Evolutionary conservation across 2,797 vertebrate species (phyloP).

Genomic region (Sebastolobus altivelis): DNA sequence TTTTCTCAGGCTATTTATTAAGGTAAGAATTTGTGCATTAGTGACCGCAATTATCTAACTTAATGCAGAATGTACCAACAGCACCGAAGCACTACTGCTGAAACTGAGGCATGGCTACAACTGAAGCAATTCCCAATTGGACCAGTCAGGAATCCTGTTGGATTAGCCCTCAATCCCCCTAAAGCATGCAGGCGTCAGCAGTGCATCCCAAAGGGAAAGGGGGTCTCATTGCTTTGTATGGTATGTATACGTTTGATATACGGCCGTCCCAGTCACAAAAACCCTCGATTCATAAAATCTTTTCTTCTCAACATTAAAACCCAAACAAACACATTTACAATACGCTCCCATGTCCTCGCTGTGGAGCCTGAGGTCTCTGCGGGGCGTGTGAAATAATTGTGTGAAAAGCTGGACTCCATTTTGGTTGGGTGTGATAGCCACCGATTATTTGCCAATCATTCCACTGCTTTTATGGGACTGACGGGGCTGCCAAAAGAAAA

Average conservation of each 20-base stretch:
- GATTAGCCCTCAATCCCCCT: constrained; percentile 49
- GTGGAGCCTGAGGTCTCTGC: constrained; percentile 50
- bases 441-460: constrained; percentile 66
- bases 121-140: constrained; percentile 48
- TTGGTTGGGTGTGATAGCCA: constrained; percentile 62
- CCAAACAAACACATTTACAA: constrained; percentile 54
- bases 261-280: constrained; percentile 26
- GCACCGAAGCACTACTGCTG: constrained; percentile 16
- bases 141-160: constrained; percentile 57
- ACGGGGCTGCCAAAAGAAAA: constrained; percentile 56
- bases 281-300: constrained; percentile 46
- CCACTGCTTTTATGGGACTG: constrained; percentile 60
- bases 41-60: constrained; percentile 42
- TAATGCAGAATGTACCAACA: constrained; percentile 45
- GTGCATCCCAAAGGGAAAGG: constrained; percentile 38
- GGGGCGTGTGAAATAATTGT: constrained; percentile 70
- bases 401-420: constrained; percentile 67
- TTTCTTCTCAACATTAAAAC: constrained; percentile 47
- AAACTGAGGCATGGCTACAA: constrained; percentile 17
- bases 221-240: constrained; percentile 31
- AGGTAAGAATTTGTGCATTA: constrained; percentile 46
- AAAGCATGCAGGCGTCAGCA: constrained; percentile 59
- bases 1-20: constrained; percentile 62
- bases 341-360: constrained; percentile 42
- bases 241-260: constrained; percentile 39